A percentile compares a stretch with the other conserved stretches of the same genome.
Evolutionary conservation across 2,113 vertebrate species (phyloP).

Genomic region (Aix galericulata): DNA sequence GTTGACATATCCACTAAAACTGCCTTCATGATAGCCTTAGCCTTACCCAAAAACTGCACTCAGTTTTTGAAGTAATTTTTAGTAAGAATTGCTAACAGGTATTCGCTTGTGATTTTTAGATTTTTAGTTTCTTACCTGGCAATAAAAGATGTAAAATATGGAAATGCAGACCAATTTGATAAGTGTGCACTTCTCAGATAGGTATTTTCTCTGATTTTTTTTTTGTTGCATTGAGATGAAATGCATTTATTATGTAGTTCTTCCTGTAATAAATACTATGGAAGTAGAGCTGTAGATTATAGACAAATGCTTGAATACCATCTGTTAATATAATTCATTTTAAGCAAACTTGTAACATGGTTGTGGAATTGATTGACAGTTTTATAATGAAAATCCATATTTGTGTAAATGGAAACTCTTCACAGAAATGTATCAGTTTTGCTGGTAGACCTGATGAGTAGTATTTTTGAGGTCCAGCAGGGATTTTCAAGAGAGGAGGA

Average conservation of each 20-base stretch:
- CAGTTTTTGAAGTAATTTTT: background rate
- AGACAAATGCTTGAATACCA: background rate
- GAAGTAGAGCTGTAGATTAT: background rate
- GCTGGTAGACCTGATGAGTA: background rate
- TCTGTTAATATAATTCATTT: background rate
- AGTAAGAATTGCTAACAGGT: background rate
- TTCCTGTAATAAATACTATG: rapidly evolving
- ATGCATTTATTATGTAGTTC: background rate
- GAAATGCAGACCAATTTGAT: background rate
- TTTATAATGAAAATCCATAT: rapidly evolving
- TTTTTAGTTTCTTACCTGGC: background rate
- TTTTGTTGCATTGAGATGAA: background rate
- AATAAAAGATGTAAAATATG: background rate
- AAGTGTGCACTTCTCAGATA: background rate
- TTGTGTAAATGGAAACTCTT: background rate
- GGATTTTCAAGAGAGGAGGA: background rate
- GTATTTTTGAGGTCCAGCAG: background rate
- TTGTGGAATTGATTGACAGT: background rate
- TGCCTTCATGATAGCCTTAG: background rate
- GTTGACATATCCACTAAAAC: background rate
- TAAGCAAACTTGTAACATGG: background rate
- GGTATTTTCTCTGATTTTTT: background rate
- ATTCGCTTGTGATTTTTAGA: background rate
- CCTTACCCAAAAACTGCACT: background rate
- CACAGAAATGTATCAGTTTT: background rate